Evolutionary conservation across 1,140 invertebrate genomes (phyloP).

Genomic region (Hormaphis cornu): DNA sequence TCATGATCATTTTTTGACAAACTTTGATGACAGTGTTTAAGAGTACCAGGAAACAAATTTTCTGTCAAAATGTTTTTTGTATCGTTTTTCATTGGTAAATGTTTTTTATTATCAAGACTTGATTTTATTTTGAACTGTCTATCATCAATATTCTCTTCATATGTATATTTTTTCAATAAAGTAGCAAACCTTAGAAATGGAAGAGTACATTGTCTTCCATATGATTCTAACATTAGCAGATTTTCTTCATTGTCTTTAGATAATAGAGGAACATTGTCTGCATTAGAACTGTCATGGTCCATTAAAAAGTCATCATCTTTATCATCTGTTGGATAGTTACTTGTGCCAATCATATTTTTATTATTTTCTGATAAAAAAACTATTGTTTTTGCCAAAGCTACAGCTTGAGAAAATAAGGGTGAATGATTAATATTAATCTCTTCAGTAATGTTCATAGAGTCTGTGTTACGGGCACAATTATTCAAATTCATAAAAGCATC

Average conservation of each 20-base stretch:
- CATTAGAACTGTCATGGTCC: neutral
- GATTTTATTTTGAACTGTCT: neutral
- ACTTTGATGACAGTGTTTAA: neutral
- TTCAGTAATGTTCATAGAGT: neutral
- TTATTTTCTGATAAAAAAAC: neutral
- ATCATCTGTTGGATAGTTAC: too few species aligned
- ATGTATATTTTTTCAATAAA: conserved; percentile 74
- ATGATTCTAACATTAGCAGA: neutral
- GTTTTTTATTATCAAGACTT: neutral
- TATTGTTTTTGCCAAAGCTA: neutral
- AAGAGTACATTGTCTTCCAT: conserved; percentile 51
- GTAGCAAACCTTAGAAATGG: conserved; percentile 77
- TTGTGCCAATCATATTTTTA: neutral
- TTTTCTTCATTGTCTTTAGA: neutral
- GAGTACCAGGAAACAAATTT: too few species aligned
- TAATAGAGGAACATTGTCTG: neutral
- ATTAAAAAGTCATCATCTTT: neutral
- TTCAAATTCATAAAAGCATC: neutral
- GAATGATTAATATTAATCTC: neutral
- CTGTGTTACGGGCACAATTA: neutral
- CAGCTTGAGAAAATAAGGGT: neutral
- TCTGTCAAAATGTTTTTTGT: too few species aligned
- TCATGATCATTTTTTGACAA: conserved; percentile 10
- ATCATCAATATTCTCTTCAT: conserved; percentile 49
- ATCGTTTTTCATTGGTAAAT: too few species aligned